Evolutionary conservation across 2,888 invertebrate species (phyloP), one percentile per base, ranked within the genome.

Genomic region (Cheilosia scutellata): DNA sequence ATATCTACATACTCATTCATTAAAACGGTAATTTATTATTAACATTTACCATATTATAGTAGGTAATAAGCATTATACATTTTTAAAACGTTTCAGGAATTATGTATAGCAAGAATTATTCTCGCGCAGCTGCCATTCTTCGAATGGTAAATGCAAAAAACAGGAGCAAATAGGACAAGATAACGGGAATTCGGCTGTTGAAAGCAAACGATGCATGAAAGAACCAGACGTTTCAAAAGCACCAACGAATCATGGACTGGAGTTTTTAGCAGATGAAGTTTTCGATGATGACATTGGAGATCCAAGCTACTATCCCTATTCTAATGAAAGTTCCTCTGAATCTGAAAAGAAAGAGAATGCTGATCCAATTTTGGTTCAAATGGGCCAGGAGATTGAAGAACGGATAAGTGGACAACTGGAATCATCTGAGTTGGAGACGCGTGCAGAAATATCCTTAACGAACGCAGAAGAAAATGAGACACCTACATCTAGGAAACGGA

Each of bases 311-410:
- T 49, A 9, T 49, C 49, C 65, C 11, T 6, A 5, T 65, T 62
- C 65, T 33, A 40, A 6, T 29, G 66, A 66, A 66, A 66, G 37
- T 63, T 31, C 25, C 2, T 63, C 49, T 63, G 63, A 16, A 31
- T 42, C 60, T 60, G 40, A 60, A 42, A 47, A 49, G 13, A 33
- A 63, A 16, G 63, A 63, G 20, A 63, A 63, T 63, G 49, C 33
- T 47, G 47, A 47, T 42, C 33, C 37, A 37, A 47, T 2, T 13
- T 29, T 65, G 6, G 16, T 42, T 25, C 49, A 37, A 9, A 65
- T 65, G 65, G 65, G 65, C n/a, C 44, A 31, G 20, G 65, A 65
- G 44, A 65, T 51, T 65, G 51, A 49, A 51, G 16, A 44, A 27
- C 65, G 44, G 49, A 33, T 65, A 5, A 60, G 27, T 42, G 42